phyloP scores from a whole-genome alignment of 2,113 vertebrate species.

The Pan troglodytes region NHGRI_mPanTro3-v2.1_pri NC_072412.2:93826501-93827000 shows the following conservation, averaged over 20 bases:
- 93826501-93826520: neutral
- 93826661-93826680: neutral
- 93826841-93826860: neutral
- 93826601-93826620: neutral
- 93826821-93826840: neutral
- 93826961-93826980: too few relatives aligned
- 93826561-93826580: neutral
- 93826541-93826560: neutral
- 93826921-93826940: neutral
- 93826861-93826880: neutral
- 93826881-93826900: neutral
- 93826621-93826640: neutral
- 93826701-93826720: fast-evolving
- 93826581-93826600: neutral
- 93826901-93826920: neutral
- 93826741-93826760: neutral
- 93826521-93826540: neutral
- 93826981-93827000: neutral
- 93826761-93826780: neutral
- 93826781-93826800: neutral
- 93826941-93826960: neutral
- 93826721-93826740: neutral
- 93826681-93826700: too few relatives aligned
- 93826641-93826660: neutral
- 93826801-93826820: neutral